A percentile compares a stretch with the other conserved stretches of the same genome.
phyloP scores from a whole-genome alignment of 2,113 vertebrate genomes.

The Salminus brasiliensis region DNA sequence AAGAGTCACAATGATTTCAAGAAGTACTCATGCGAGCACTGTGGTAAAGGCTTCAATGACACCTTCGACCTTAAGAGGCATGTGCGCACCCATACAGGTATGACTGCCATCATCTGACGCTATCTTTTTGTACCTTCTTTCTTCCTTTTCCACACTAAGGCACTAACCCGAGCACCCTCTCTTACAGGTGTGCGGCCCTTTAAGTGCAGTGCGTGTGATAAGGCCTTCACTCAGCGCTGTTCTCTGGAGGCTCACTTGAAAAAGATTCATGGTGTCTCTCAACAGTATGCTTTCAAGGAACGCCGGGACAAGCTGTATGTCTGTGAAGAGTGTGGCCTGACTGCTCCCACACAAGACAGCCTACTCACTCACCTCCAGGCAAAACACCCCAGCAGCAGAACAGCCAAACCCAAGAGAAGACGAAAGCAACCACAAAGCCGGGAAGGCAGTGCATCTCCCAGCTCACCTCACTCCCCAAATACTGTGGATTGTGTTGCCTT shows the following conservation, averaged over 20 bases:
- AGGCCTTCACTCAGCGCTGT: conserved; percentile 87
- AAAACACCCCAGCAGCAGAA: conserved; percentile 73
- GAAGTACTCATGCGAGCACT: conserved; percentile 83
- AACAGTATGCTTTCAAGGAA: conserved; percentile 85
- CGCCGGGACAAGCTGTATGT: conserved; percentile 84
- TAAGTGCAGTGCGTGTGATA: conserved; percentile 83
- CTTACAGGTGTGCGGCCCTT: conserved; percentile 81
- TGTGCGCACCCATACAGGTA: conserved; percentile 85
- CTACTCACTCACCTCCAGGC: conserved; percentile 77
- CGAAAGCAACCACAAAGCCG: background rate
- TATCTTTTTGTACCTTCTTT: background rate
- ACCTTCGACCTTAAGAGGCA: conserved; percentile 73
- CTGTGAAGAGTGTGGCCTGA: conserved; percentile 86
- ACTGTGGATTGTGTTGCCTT: conserved; percentile 9
- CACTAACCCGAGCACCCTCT: background rate
- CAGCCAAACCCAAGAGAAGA: conserved; percentile 57
- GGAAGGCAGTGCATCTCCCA: background rate
- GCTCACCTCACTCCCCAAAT: conserved; percentile 13
- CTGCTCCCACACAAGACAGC: conserved; percentile 80
- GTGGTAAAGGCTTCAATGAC: conserved; percentile 87
- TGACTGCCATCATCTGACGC: background rate
- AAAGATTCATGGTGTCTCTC: conserved; percentile 84
- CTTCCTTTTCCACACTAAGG: background rate
- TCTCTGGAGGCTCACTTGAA: conserved; percentile 85
- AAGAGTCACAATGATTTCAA: conserved; percentile 86